Base-by-base conservation (phyloP, 2,888 invertebrate genomes). In the Cantharis rufa region DNA sequence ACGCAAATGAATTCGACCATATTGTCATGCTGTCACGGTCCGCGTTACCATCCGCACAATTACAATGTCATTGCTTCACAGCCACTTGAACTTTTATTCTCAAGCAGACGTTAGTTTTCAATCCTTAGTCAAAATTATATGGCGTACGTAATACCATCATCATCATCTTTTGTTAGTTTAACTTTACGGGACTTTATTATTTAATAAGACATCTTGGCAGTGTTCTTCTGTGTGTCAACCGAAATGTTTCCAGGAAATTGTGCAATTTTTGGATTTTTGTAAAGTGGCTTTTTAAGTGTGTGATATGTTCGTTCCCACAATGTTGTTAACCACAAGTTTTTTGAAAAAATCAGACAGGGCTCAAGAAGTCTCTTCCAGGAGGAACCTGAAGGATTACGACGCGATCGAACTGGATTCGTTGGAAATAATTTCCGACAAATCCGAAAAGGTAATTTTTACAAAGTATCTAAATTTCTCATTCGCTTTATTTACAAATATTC, bases 351-450 rank as follows among this genome's bases (percentile, higher is more conserved):
- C 86, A 28, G 80, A 84, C 71, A 85, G 85, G 68, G 73, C 71
- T 48, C n/a, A 79, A 73, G 73, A 73, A 61, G 62, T 15, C 11
- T n/a, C 71, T 15, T 24, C 61, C 70, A 76, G 21, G 16, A 70
- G 72, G n/a, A 21, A 24, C 18, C 21, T 69, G 21, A 69, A 27
- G 24, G 74, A 74, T 28, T 73, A 85, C 69, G 85, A 84, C 73
- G 84, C 80, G 76, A 88, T 88, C 69, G 88, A 88, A 78, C 70
- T 88, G 84, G 88, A 88, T 81, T 88, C 88, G 5, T 83, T 88
- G 80, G 88, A 88, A 72, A 85, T 83, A 74, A 82, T 79, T 71
- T 80, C 81, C 10, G 62, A 71, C 15, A 71, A 76, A 10, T 68
- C 73, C 11, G 71, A 75, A 62, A 71, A 48, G 75, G 78, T 78